Evolutionary conservation across 2,888 invertebrate species (phyloP).

Genomic region (Chalcis sispes): DNA sequence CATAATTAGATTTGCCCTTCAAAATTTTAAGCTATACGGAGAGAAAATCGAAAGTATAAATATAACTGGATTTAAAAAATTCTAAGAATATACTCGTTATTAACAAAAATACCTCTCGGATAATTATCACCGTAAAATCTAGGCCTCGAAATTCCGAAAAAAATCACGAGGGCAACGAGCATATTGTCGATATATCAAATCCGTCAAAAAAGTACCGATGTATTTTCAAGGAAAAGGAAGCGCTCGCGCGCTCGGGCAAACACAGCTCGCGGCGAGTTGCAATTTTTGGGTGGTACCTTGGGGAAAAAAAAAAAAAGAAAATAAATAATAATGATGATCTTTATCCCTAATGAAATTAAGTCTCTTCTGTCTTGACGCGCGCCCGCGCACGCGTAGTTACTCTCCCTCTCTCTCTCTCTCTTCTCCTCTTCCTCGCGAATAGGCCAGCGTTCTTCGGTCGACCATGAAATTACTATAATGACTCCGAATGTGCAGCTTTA

Average conservation of each 20-base stretch:
- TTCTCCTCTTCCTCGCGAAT: not conserved
- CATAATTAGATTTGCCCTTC: too few species aligned
- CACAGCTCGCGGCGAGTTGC: slow-evolving; percentile 59
- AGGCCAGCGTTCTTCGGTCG: not conserved
- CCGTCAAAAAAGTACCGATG: slow-evolving; percentile 22
- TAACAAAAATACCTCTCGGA: not conserved
- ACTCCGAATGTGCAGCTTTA: slow-evolving; percentile 56
- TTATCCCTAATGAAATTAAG: slow-evolving; percentile 76
- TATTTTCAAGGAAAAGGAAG: slow-evolving; percentile 52
- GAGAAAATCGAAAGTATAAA: too few species aligned
- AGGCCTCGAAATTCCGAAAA: not conserved
- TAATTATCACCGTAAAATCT: slow-evolving; percentile 25
- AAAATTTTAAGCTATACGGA: too few species aligned
- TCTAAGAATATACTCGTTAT: slow-evolving; percentile 13
- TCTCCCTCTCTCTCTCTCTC: too few species aligned
- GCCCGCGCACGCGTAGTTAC: slow-evolving; percentile 30
- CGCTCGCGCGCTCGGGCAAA: too few species aligned
- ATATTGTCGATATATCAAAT: slow-evolving; percentile 53
- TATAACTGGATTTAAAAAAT: too few species aligned
- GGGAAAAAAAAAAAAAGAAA: too few species aligned
- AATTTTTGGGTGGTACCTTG: slow-evolving; percentile 66
- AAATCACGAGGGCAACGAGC: not conserved
- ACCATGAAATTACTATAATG: slow-evolving; percentile 75
- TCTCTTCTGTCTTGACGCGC: slow-evolving; percentile 68
- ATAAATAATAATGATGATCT: slow-evolving; percentile 75